phyloP scores from a whole-genome alignment of 2,888 invertebrate genomes.

The Heliothis peltigera region DNA sequence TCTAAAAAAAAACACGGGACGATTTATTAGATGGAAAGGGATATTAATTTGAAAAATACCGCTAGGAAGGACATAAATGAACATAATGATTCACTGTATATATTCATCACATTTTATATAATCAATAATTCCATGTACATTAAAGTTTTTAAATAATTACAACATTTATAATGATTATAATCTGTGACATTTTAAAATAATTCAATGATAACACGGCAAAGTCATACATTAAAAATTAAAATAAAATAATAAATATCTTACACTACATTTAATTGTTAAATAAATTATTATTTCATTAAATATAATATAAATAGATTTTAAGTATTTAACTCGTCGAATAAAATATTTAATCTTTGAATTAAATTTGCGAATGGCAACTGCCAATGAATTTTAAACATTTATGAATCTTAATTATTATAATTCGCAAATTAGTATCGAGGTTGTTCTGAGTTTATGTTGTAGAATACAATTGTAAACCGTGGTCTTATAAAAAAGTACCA shows the following conservation, averaged over 20 bases:
- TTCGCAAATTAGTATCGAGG: constrained; percentile 46
- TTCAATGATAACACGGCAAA: constrained; percentile 43
- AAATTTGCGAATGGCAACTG: constrained; percentile 34
- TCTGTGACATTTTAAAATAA: constrained; percentile 48
- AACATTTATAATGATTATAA: constrained; percentile 58
- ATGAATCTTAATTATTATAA: constrained; percentile 42
- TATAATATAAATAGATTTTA: constrained; percentile 46
- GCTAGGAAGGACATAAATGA: constrained; percentile 6
- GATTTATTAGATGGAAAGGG: too few relatives aligned
- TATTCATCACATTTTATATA: constrained; percentile 69
- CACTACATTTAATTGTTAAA: constrained; percentile 41
- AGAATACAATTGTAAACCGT: too few relatives aligned
- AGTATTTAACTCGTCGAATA: constrained; percentile 35
- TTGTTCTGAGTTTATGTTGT: constrained; percentile 19
- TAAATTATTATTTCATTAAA: constrained; percentile 43
- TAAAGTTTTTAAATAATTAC: constrained; percentile 66
- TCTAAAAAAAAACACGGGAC: not conserved
- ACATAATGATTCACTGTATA: constrained; percentile 54
- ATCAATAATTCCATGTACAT: constrained; percentile 67
- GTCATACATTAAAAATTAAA: constrained; percentile 18
- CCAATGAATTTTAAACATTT: constrained; percentile 42
- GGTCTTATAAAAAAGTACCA: too few relatives aligned
- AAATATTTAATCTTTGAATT: constrained; percentile 41
- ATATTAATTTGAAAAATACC: not conserved
- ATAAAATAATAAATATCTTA: constrained; percentile 25